Percentiles rank a stretch among this genome's conserved stretches.
Evolutionary conservation across 2,113 vertebrate genomes (phyloP).

Genomic region (Emydura subglobosa): DNA sequence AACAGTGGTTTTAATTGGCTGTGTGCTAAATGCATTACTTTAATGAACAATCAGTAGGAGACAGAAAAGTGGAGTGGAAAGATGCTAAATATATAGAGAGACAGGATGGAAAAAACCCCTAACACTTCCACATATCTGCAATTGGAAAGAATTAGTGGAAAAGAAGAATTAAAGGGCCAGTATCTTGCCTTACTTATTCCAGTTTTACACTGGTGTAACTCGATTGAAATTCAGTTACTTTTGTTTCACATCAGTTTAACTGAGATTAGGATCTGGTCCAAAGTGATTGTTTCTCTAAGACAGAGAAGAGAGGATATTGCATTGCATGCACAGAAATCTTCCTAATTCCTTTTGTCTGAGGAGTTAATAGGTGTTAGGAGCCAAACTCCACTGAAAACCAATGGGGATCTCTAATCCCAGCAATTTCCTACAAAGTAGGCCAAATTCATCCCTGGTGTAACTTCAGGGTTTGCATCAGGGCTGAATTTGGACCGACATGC

Average conservation of each 20-base stretch:
- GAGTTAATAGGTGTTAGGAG: neutral
- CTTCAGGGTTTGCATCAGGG: neutral
- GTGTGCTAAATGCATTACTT: constrained; percentile 49
- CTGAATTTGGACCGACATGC: neutral
- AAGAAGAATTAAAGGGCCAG: neutral
- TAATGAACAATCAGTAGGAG: constrained; percentile 35
- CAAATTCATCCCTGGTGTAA: neutral
- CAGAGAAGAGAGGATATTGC: neutral
- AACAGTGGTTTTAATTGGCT: constrained; percentile 54
- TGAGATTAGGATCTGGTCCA: neutral
- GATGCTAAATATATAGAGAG: constrained; percentile 15
- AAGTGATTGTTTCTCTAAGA: neutral
- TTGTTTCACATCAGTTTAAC: neutral
- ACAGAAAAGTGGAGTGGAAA: neutral
- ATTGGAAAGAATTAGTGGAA: neutral
- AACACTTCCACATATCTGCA: neutral
- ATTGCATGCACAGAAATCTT: neutral
- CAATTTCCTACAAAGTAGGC: neutral
- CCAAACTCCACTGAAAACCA: neutral
- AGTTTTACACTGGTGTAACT: neutral
- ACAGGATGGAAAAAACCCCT: neutral
- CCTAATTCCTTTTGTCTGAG: neutral
- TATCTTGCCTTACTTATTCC: neutral
- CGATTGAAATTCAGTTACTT: neutral
- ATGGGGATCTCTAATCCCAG: neutral